Conservation (phyloP, 2,113 vertebrate species). For the Puntigrus tetrazona region DNA sequence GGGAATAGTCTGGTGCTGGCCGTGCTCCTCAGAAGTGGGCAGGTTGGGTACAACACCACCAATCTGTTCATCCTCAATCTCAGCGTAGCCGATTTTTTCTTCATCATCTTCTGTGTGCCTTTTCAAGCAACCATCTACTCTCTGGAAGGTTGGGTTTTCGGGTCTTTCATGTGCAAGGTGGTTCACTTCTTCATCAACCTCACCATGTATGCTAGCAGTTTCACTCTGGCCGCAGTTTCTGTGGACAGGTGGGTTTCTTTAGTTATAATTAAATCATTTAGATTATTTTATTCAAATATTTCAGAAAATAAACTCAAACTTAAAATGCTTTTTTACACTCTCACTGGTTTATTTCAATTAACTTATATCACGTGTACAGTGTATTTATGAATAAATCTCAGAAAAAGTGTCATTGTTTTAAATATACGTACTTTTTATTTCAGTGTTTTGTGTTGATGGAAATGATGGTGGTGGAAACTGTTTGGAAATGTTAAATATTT, state of each 20-base stretch:
- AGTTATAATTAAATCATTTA: background rate
- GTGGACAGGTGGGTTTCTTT: conserved; percentile 79
- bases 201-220: conserved; percentile 91
- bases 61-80: conserved; percentile 90
- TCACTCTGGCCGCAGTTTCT: conserved; percentile 84
- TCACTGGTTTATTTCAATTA: background rate
- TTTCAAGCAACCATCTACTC: conserved; percentile 92
- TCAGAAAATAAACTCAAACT: background rate
- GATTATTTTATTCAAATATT: background rate
- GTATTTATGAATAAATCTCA: background rate
- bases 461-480: background rate
- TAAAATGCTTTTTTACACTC: background rate
- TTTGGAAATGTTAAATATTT: too few species aligned
- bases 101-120: conserved; percentile 89
- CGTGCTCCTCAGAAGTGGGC: conserved; percentile 81
- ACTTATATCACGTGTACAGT: background rate
- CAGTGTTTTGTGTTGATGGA: background rate
- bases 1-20: conserved; percentile 87
- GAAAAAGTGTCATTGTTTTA: background rate
- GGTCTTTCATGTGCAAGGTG: conserved; percentile 87
- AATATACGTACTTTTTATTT: background rate
- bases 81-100: conserved; percentile 88
- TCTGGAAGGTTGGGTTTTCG: conserved; percentile 86
- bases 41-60: conserved; percentile 84
- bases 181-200: conserved; percentile 91